These are phyloP conservation scores for Callyntrura guangdongensis DNA, from an alignment of 2,888 invertebrate genomes.

Conservation along the genomic window DNA sequence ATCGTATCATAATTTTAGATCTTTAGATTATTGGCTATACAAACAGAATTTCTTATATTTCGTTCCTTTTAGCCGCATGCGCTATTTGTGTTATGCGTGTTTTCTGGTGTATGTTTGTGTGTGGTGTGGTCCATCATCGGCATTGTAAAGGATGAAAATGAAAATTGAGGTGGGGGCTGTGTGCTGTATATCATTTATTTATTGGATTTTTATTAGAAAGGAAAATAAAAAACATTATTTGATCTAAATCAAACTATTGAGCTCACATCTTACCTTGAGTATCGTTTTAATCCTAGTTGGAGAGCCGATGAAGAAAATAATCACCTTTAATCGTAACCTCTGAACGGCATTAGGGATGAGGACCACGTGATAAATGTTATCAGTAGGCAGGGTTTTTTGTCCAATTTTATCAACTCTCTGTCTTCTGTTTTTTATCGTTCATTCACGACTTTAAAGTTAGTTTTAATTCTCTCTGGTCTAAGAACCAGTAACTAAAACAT, in stretches of 20 bases:
- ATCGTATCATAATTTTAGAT: constrained; percentile 50
- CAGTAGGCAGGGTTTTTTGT: constrained; percentile 55
- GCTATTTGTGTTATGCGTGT: background rate
- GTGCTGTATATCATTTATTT: constrained; percentile 27
- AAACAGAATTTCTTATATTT: constrained; percentile 8
- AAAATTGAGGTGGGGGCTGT: constrained; percentile 57
- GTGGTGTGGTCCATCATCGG: constrained; percentile 64
- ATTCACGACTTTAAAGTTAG: constrained; percentile 19
- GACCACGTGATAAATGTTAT: constrained; percentile 39
- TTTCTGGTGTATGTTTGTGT: background rate
- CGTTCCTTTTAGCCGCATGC: constrained; percentile 14
- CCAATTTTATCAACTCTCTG: constrained; percentile 27
- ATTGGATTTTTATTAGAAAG: constrained; percentile 49
- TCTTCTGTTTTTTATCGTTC: constrained; percentile 50
- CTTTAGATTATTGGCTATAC: constrained; percentile 14
- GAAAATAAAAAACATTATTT: constrained; percentile 37
- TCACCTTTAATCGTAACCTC: constrained; percentile 16
- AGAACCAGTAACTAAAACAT: background rate
- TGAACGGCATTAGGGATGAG: constrained; percentile 25
- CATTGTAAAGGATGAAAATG: constrained; percentile 51
- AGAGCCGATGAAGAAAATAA: constrained; percentile 27
- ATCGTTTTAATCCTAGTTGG: constrained; percentile 66
- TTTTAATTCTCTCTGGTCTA: background rate
- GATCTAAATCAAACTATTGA: constrained; percentile 48
- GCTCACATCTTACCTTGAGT: constrained; percentile 46